Evolutionary conservation across 2,113 vertebrate species (phyloP).

Genomic region (Leucosticte australis): DNA sequence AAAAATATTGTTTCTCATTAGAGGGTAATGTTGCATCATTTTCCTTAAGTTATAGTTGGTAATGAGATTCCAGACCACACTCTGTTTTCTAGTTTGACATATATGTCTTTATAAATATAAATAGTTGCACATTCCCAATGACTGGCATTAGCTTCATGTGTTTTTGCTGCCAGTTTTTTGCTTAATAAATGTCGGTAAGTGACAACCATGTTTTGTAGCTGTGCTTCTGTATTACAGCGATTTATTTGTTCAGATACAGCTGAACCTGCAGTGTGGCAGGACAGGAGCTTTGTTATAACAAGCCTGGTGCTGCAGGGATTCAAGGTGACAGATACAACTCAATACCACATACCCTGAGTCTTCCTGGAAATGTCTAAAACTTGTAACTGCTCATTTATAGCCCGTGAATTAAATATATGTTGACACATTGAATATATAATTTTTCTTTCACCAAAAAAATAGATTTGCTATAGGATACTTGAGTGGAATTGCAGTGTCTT

Average conservation of each 20-base stretch:
- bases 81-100: background rate
- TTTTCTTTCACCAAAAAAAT: background rate
- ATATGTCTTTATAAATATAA: background rate
- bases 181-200: background rate
- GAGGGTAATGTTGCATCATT: background rate
- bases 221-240: background rate
- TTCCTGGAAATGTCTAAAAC: background rate
- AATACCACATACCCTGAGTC: background rate
- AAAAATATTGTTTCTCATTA: background rate
- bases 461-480: background rate
- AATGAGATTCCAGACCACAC: background rate
- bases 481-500: background rate
- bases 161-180: conserved; percentile 9
- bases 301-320: background rate
- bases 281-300: background rate
- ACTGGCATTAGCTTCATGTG: background rate
- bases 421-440: background rate
- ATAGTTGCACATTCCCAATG: background rate
- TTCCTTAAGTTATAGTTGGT: background rate
- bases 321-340: background rate
- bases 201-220: background rate
- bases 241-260: background rate
- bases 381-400: background rate
- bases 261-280: background rate
- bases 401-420: background rate